phyloP scores from a whole-genome alignment of 2,797 vertebrate genomes.

The Peromyscus attwateri region DNA sequence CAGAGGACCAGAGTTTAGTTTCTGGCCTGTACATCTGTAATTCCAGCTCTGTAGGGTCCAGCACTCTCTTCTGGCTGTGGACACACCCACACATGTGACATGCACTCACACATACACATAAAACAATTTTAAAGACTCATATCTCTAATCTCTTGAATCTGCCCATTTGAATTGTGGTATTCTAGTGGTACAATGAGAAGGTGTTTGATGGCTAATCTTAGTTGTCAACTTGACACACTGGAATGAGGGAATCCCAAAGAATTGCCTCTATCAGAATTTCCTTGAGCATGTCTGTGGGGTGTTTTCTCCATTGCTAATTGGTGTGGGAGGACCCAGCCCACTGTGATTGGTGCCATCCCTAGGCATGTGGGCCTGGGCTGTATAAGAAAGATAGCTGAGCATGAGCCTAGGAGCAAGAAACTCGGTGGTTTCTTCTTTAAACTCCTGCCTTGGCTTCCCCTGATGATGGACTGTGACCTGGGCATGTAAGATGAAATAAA shows the following conservation, averaged over 20 bases:
- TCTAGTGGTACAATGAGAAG: neutral
- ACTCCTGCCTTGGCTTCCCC: neutral
- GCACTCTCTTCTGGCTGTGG: neutral
- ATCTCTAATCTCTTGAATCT: slow-evolving; percentile 17
- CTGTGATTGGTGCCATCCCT: neutral
- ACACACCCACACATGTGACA: neutral
- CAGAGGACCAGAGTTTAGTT: slow-evolving; percentile 7
- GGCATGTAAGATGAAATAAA: neutral
- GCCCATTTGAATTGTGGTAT: neutral
- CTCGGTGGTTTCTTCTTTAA: neutral
- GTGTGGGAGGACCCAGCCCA: neutral
- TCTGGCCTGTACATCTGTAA: neutral
- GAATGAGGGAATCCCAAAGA: neutral
- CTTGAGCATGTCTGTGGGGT: neutral
- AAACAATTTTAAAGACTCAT: neutral
- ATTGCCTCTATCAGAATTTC: neutral
- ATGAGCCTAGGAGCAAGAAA: neutral
- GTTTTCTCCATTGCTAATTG: neutral
- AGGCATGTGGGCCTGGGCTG: neutral
- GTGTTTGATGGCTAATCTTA: neutral
- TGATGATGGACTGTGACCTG: neutral
- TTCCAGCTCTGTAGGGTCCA: neutral
- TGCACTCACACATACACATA: neutral
- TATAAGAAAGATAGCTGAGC: neutral
- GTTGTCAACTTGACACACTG: neutral